Base-by-base conservation (phyloP, 2,797 vertebrate genomes). In the Anas bahamensis region DNA sequence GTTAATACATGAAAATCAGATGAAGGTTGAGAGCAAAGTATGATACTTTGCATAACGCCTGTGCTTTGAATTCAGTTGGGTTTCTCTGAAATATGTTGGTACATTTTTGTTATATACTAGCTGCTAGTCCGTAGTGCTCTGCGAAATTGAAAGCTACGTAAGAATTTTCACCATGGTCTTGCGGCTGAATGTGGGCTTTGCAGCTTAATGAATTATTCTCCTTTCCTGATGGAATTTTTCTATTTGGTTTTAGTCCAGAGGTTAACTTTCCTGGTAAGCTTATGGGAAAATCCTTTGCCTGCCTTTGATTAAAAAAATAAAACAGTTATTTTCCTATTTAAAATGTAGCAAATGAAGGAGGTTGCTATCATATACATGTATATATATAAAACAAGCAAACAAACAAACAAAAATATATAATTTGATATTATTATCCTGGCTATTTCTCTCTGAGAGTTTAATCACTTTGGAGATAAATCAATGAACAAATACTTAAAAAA, bases 261-360 rank as follows among this genome's bases (percentile, higher is more conserved):
- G 37, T 28, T 92, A 46, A 65, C 57, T 95, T 94, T 89, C 84
- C 75, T 95, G 89, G 93, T 93, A 89, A 71, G 72, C 48, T 83
- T 53, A 76, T 55, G 90, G 84, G 78, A 93, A 90, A 88, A 94
- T 83, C 53, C 17, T 86, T 88, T 76, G 60, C 78, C 68, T 88
- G 75, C 15, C 50, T 93, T 90, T 84, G 52, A 79, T 91, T 55
- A 1, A 53, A 72, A 2, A 64, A 60, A 17, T 17, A 52, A 10
- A 52, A 41, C 12, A 44, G 66, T 64, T 28, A 12, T 72, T 88
- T 88, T 86, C 44, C 44, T 7, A 23, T 86, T 84, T 83, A 50
- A 82, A 94, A 68, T 61, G 18, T 77, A 68, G 46, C 44, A 41
- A 41, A 41, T 41, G 39, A 41, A 41, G 39, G 14, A 79, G 31